Conservation (phyloP, 2,113 vertebrate genomes). For the Menidia beryllina region DNA sequence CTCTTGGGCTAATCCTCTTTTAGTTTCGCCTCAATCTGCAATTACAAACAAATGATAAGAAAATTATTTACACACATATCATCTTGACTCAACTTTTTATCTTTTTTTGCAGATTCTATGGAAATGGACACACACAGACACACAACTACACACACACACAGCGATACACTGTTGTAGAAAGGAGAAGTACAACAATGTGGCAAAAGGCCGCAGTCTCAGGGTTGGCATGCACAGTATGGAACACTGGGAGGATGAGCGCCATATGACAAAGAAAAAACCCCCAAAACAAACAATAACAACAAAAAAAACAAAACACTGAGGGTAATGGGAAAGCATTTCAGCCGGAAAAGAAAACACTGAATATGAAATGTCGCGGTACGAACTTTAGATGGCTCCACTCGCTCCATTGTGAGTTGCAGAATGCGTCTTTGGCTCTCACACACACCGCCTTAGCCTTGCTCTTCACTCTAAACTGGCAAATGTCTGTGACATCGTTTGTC, state of each 20-base stretch:
- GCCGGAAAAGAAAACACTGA: background rate
- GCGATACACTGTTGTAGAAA: background rate
- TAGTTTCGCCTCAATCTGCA: slow-evolving; percentile 31
- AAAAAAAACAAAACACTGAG: background rate
- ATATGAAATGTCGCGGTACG: background rate
- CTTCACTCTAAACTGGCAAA: slow-evolving; percentile 55
- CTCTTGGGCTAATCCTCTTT: background rate
- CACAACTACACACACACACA: background rate
- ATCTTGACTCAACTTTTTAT: background rate
- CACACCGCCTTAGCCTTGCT: slow-evolving; percentile 50
- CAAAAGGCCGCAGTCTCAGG: background rate
- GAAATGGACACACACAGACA: background rate
- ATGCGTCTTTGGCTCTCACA: slow-evolving; percentile 71
- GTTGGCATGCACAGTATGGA: background rate
- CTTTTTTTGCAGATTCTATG: background rate
- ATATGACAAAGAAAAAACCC: background rate
- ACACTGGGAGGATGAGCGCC: background rate
- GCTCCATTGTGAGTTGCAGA: slow-evolving; percentile 76
- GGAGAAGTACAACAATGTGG: background rate
- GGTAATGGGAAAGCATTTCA: background rate
- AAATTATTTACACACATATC: background rate
- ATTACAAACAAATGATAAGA: background rate
- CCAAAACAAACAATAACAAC: too few relatives aligned
- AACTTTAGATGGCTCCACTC: slow-evolving; percentile 75
- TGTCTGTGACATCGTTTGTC: slow-evolving; percentile 36